phyloP scores from a whole-genome alignment of 2,888 invertebrate species.

The Ennomos quercinarius region DNA sequence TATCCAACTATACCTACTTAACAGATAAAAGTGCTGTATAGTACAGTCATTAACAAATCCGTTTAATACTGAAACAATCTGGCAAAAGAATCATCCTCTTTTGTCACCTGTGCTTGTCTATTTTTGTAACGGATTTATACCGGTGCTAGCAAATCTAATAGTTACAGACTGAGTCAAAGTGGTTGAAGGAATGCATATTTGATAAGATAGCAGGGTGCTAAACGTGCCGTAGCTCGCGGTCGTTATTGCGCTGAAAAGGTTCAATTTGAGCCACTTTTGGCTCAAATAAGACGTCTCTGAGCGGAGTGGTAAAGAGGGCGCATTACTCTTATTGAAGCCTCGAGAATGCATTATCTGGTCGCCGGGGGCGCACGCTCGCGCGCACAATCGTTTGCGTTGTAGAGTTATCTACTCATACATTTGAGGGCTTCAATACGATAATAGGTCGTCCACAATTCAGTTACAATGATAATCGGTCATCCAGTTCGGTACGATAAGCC shows the following conservation, averaged over 20 bases:
- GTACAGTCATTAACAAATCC: no score
- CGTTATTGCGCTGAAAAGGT: constrained; percentile 80
- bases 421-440: constrained; percentile 2
- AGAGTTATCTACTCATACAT: constrained; percentile 14
- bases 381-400: constrained; percentile 45
- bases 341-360: constrained; percentile 72
- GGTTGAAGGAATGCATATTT: constrained; percentile 56
- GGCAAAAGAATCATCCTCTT: neutral
- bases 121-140: no score
- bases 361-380: constrained; percentile 65
- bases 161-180: constrained; percentile 3
- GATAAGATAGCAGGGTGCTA: constrained; percentile 73
- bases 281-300: constrained; percentile 81
- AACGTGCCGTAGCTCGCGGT: constrained; percentile 64
- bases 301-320: constrained; percentile 76
- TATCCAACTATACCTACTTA: neutral
- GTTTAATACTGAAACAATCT: neutral
- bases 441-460: no score
- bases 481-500: no score
- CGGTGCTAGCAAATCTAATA: neutral
- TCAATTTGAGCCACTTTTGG: constrained; percentile 79
- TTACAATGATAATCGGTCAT: no score
- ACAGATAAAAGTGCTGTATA: no score
- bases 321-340: constrained; percentile 80
- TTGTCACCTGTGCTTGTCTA: no score